Conservation (phyloP, 2,797 vertebrate species). For the Kryptopterus vitreolus region DNA sequence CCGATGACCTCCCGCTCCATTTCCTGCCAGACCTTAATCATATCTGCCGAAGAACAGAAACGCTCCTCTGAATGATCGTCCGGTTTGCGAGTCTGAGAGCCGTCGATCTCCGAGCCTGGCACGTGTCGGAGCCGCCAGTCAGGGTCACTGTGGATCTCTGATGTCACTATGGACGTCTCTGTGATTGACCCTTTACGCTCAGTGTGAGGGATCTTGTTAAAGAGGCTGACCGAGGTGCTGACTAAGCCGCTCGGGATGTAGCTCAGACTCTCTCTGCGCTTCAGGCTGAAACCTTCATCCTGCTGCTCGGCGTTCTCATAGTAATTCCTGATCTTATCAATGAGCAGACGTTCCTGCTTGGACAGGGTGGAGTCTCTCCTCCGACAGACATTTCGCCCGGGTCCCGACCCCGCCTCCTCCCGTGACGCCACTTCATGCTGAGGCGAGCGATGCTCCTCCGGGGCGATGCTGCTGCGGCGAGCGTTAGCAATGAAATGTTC, state of each 20-base stretch:
- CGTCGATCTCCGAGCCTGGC: constrained; percentile 27
- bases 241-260: constrained; percentile 91
- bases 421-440: constrained; percentile 56
- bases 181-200: background rate
- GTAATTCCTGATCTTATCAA: constrained; percentile 89
- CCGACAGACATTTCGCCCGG: constrained; percentile 46
- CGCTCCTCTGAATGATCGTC: constrained; percentile 61
- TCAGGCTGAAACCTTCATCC: constrained; percentile 76
- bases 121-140: background rate
- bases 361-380: constrained; percentile 80
- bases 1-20: constrained; percentile 72
- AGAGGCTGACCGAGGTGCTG: constrained; percentile 79
- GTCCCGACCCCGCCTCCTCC: constrained; percentile 64
- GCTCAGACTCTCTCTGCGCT: constrained; percentile 88
- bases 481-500: constrained; percentile 77
- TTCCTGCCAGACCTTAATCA: constrained; percentile 80
- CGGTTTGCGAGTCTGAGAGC: background rate
- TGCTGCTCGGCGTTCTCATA: constrained; percentile 82
- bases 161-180: background rate
- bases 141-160: constrained; percentile 19
- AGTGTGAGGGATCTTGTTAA: constrained; percentile 77
- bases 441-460: constrained; percentile 72
- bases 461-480: constrained; percentile 71
- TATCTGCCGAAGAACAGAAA: constrained; percentile 79
- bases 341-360: constrained; percentile 81